Evolutionary conservation across 2,888 invertebrate genomes (phyloP).

Genomic region (Empis livida): DNA sequence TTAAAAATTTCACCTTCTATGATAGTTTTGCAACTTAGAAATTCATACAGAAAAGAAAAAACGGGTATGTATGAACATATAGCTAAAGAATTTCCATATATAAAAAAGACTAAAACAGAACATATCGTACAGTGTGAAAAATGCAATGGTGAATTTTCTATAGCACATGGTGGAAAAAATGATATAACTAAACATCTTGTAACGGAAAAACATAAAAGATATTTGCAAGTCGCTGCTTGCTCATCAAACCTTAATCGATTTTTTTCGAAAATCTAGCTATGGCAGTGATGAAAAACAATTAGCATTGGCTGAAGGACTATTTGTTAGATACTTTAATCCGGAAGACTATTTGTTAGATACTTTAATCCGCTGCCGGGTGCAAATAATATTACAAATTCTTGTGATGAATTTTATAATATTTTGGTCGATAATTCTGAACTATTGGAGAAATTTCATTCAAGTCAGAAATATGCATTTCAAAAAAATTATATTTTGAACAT

Average conservation of each 20-base stretch:
- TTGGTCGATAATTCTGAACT: too few relatives aligned
- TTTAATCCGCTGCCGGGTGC: neutral
- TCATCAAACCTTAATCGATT: neutral
- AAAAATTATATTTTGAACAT: too few relatives aligned
- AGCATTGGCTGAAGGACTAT: neutral
- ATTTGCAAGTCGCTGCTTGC: neutral
- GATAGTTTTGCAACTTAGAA: neutral
- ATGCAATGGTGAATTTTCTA: constrained; percentile 4
- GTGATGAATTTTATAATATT: too few relatives aligned
- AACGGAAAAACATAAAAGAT: constrained; percentile 1
- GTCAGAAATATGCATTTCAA: neutral
- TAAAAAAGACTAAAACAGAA: constrained; percentile 1
- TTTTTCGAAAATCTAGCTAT: constrained; percentile 2
- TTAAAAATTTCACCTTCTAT: neutral
- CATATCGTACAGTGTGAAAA: neutral
- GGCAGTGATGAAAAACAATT: constrained; percentile 1
- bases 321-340: constrained; percentile 3
- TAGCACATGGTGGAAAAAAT: constrained; percentile 3
- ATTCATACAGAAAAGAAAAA: neutral
- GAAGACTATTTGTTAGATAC: neutral
- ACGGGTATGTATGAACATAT: constrained; percentile 1
- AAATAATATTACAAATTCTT: too few relatives aligned
- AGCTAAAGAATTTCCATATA: neutral
- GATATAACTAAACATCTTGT: constrained; percentile 1
- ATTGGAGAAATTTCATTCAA: neutral